Evolutionary conservation across 2,888 invertebrate species (phyloP), one percentile per base, ranked within the genome.

Genomic region (Callinectes sapidus): DNA sequence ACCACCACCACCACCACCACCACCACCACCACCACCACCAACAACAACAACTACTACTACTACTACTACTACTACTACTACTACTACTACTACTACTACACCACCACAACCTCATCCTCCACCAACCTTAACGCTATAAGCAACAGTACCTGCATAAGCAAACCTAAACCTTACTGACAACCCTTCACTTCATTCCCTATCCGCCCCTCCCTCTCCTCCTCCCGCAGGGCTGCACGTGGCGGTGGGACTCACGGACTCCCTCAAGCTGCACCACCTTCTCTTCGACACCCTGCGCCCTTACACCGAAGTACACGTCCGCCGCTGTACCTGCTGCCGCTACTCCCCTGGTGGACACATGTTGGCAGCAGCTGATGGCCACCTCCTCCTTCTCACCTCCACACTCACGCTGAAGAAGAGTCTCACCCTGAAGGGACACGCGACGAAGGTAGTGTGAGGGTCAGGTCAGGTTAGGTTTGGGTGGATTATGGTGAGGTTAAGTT

Each of bases 181-280:
- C 61, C 2, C 18, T 61, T 5, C 61, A 61, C 3, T 61, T 2
- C 23, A 61, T 18, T 23, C 23, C 18, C 14, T 61, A 5, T 8
- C 23, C 39, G 42, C 5, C 42, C 6, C 8, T 18, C 18, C 87
- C 39, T 32, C 39, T 8, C 39, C 87, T n/a, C 61, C n/a, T 90
- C 8, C 6, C 2, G 6, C 8, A 71, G 94, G 98, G 6, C 96
- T 98, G 0, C 98, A 98, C 95, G 97, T 98, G 1, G 97, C 98
- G 85, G 97, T 98, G 61, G 98, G 98, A 0, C 99, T 99, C 96
- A 97, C 98, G 0, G 98, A 99, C 95, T 98, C 98, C 96, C 96
- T 99, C 3, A 97, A 98, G 89, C 97, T 98, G 95, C 97, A 98
- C 97, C 98, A 98, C 92, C 97, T 99, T 42, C 96, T 98, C 95